Evolutionary conservation across 2,797 vertebrate species (phyloP), one percentile per base, ranked within the genome.

Genomic region (Cheirogaleus major): DNA sequence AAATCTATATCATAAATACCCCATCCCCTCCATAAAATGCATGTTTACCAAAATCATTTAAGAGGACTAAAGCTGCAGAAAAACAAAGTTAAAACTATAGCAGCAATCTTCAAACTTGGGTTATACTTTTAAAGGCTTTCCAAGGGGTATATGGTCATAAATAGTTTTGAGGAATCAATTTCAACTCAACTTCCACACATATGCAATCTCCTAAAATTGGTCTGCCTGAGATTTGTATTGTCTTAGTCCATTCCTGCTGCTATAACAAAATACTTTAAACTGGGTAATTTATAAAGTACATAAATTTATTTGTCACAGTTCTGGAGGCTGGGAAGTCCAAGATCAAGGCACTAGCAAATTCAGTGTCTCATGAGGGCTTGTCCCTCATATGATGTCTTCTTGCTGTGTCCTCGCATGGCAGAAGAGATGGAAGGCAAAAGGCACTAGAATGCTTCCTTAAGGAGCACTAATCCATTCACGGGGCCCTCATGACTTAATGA

Each of bases 1-100:
- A 96, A 86, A 78, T 43, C 91, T 59, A 25, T 67, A 73, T 63
- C 55, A 52, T 32, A 95, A 91, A 61, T 65, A 70, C 23, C 14
- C 63, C 88, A 65, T 57, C 94, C n/a, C n/a, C 13, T 50, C 59
- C 59, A 91, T 83, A 91, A 96, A 89, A 92, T 69, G 20, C 27
- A 55, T n/a, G 17, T 89, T 67, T 95, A 25, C 67, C 32, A 78
- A 91, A 89, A 93, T 75, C 18, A 89, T 41, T 84, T 76, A 72
- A 86, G 76, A 96, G 14, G 57, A 86, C 2, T n/a, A 73, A 93
- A 81, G 82, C 41, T 85, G 12, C 15, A 59, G 87, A 79, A 84
- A 32, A 93, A 32, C 70, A 32, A 41, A 85, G 27, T 89, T 91
- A n/a, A 38, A 93, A 92, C 30, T 55, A 82, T 8, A 79, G 69